A percentile compares a stretch with the other conserved stretches of the same genome.
Evolutionary conservation across 2,888 invertebrate species (phyloP).

Genomic region (Pimpla rufipes): DNA sequence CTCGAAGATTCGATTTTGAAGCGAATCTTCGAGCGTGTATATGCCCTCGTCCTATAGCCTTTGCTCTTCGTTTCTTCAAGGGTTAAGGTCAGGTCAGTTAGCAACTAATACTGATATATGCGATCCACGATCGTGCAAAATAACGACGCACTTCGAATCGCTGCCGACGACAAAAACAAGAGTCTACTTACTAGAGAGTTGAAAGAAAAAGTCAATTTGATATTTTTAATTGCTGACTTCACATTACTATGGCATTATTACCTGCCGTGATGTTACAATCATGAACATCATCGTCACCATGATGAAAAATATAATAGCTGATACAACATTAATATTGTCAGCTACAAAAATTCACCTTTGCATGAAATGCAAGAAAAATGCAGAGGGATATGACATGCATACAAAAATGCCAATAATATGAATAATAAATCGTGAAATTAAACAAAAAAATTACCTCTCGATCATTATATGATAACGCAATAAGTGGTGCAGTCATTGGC

Average conservation of each 20-base stretch:
- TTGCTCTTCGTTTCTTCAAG: background rate
- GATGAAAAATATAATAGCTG: background rate
- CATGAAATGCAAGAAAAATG: no score
- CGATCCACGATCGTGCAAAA: background rate
- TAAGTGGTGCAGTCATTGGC: no score
- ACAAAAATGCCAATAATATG: no score
- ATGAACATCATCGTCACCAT: no score
- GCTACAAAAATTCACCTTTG: no score
- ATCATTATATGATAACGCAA: no score
- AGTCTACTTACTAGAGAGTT: background rate
- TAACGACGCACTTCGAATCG: constrained; percentile 8
- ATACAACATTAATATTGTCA: background rate
- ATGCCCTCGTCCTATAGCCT: background rate
- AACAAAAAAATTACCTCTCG: no score
- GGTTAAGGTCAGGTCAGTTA: constrained; percentile 1
- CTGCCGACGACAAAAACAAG: background rate
- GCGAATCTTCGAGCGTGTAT: no score
- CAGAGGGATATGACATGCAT: no score
- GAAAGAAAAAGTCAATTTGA: background rate
- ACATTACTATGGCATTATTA: no score
- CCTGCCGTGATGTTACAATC: background rate
- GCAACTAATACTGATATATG: background rate
- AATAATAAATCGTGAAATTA: background rate
- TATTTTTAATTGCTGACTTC: no score
- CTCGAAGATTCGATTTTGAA: constrained; percentile 32